Conservation (phyloP, 1,140 invertebrate genomes). For the Ceratosolen fusciceps region DNA sequence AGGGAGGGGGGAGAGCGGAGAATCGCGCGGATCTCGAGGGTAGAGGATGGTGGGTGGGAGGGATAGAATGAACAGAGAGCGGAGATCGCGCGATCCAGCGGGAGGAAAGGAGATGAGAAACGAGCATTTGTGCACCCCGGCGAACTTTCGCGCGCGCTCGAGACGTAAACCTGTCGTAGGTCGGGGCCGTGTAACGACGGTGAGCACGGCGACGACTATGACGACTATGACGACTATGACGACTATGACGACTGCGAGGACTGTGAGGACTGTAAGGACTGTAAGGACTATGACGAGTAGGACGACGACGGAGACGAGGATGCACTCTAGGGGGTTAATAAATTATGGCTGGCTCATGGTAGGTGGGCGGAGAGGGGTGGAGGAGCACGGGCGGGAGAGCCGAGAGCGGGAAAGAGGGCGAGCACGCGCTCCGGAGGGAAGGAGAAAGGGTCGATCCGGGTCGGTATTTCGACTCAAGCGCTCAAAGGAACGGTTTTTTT, state of each 20-base stretch:
- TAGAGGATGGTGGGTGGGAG: not conserved
- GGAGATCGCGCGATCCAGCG: not conserved
- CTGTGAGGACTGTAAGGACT: not conserved
- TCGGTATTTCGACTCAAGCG: not conserved
- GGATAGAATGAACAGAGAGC: not conserved
- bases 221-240: not conserved
- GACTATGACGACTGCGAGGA: not conserved
- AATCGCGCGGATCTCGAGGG: not conserved
- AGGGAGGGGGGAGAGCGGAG: not conserved
- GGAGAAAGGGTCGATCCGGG: slow-evolving; percentile 5
- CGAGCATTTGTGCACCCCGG: slow-evolving; percentile 2
- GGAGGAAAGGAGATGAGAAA: not conserved
- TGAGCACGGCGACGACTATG: not conserved
- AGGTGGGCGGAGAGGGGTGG: not conserved
- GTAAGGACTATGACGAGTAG: not conserved
- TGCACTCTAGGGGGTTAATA: slow-evolving; percentile 2
- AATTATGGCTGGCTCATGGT: not conserved
- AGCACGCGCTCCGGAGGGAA: too few species aligned
- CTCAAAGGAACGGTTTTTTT: slow-evolving; percentile 20
- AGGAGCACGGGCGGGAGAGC: not conserved
- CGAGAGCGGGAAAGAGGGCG: not conserved
- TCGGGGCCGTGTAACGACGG: slow-evolving; percentile 8
- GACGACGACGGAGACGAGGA: not conserved
- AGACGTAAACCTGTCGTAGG: slow-evolving; percentile 24
- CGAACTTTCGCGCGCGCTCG: slow-evolving; percentile 17